phyloP scores from a whole-genome alignment of 2,797 vertebrate genomes.

The Brachyalestes nurse region DNA sequence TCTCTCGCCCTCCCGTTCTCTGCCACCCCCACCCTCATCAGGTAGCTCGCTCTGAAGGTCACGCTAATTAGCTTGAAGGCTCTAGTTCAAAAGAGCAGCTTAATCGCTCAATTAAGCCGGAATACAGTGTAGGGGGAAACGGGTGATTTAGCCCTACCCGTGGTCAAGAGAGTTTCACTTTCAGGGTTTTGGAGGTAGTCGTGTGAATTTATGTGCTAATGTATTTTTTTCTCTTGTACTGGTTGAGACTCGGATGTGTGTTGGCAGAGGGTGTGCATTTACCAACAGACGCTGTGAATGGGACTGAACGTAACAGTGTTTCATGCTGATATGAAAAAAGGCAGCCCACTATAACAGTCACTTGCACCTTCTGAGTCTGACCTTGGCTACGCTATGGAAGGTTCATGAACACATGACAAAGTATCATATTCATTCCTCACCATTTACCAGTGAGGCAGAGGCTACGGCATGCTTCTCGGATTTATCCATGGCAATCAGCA shows the following conservation, averaged over 20 bases:
- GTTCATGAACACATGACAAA: no score
- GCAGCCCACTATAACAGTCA: no score
- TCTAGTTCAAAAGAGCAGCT: slow-evolving; percentile 52
- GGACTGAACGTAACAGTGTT: no score
- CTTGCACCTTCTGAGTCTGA: no score
- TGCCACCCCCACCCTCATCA: slow-evolving; percentile 48
- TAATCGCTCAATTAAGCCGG: slow-evolving; percentile 55
- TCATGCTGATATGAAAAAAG: no score
- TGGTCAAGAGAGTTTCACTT: slow-evolving; percentile 27
- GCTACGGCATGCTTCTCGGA: no score
- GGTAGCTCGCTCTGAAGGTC: slow-evolving; percentile 66
- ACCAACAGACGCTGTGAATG: no score
- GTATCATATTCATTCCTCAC: no score
- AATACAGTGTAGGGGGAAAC: slow-evolving; percentile 9
- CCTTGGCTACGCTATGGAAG: no score
- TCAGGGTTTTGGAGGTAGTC: slow-evolving; percentile 7
- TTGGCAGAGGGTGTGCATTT: neutral
- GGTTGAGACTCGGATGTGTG: neutral
- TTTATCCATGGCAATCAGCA: no score
- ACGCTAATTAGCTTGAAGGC: slow-evolving; percentile 59
- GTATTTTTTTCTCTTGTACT: neutral
- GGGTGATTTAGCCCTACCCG: slow-evolving; percentile 19
- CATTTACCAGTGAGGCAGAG: no score
- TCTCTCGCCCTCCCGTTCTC: slow-evolving; percentile 3
- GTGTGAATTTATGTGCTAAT: neutral